Percentiles rank a stretch among this genome's conserved stretches.
Conservation (phyloP, 2,797 vertebrate species). For the Chlorospingus semifuscus region DNA sequence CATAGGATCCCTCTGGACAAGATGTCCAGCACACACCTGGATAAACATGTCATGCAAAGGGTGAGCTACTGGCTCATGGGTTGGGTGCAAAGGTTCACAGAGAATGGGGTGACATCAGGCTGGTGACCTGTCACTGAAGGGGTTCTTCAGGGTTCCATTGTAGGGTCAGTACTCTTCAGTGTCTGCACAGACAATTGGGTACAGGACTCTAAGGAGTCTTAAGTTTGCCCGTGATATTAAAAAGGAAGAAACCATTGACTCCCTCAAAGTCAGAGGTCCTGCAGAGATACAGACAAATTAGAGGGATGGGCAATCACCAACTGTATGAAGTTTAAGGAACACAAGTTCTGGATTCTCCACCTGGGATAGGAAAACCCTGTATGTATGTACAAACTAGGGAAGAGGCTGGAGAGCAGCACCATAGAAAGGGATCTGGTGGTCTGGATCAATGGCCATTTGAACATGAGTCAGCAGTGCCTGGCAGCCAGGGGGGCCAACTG, state of each 20-base stretch:
- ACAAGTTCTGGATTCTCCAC: neutral
- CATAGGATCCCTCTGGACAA: neutral
- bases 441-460: accelerated
- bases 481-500: accelerated
- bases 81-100: neutral
- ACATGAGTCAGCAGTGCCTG: neutral
- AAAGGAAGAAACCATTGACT: neutral
- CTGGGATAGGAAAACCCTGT: neutral
- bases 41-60: neutral
- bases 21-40: neutral
- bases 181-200: neutral
- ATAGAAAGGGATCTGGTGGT: neutral
- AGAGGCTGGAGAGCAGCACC: neutral
- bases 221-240: neutral
- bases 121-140: neutral
- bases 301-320: neutral
- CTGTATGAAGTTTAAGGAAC: neutral
- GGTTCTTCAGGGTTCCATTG: neutral
- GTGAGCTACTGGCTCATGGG: accelerated
- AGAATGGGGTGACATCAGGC: neutral
- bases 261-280: neutral
- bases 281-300: neutral
- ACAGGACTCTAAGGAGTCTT: neutral
- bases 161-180: neutral
- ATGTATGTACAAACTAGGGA: neutral